A percentile compares a stretch with the other conserved stretches of the same genome.
Conservation (phyloP, 1,140 invertebrate species). For the Bombus huntii region DNA sequence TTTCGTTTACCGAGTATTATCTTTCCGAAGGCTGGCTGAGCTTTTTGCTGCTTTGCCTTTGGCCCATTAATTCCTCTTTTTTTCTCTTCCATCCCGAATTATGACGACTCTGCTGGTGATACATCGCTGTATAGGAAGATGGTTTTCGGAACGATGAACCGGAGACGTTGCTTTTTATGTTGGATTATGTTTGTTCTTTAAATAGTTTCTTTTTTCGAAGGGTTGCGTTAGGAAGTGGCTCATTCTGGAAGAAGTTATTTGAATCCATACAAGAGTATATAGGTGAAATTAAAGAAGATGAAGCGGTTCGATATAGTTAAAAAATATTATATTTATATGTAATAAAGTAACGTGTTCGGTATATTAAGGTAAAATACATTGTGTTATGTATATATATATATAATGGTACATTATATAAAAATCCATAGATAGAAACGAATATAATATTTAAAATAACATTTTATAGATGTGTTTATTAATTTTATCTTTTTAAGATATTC, state of each 20-base stretch:
- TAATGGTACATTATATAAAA: not conserved
- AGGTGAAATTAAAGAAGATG: not conserved
- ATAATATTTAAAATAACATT: not conserved
- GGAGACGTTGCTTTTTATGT: not conserved
- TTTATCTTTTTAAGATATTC: not conserved
- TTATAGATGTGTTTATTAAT: not conserved
- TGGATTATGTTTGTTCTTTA: not conserved
- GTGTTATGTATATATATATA: no score
- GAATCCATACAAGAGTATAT: not conserved
- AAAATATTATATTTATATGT: no score
- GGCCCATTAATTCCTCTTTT: slow-evolving; percentile 25
- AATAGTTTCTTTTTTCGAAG: not conserved
- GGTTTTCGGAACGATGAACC: not conserved
- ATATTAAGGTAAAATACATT: no score
- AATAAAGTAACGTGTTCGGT: no score
- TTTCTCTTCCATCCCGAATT: not conserved
- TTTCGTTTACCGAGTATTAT: slow-evolving; percentile 59
- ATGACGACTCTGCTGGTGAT: not conserved
- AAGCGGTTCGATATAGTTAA: not conserved
- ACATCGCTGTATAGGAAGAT: not conserved
- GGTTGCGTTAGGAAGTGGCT: not conserved
- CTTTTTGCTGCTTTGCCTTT: not conserved
- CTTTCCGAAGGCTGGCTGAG: slow-evolving; percentile 14
- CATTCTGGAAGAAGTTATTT: not conserved
- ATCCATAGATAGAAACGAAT: not conserved